A percentile compares a stretch with the other conserved stretches of the same genome.
Evolutionary conservation across 2,113 vertebrate genomes (phyloP).

Genomic region (Hypocryptadius cinnamomeus): DNA sequence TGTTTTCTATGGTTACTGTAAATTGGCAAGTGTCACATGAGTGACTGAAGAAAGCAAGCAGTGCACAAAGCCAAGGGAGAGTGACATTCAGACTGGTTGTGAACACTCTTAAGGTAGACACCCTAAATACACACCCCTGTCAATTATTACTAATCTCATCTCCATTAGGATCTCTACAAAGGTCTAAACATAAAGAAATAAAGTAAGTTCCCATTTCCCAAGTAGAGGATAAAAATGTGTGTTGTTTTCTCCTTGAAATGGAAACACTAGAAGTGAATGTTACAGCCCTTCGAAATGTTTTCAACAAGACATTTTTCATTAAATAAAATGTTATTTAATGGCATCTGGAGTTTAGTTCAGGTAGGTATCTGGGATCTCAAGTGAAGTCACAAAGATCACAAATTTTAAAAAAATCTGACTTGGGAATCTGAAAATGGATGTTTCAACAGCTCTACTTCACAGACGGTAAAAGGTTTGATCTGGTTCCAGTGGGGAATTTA

Average conservation of each 20-base stretch:
- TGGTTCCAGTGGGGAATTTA: neutral
- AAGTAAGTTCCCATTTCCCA: neutral
- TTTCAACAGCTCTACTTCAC: neutral
- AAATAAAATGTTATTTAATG: neutral
- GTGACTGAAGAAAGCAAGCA: neutral
- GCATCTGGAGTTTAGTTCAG: neutral
- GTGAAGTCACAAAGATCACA: neutral
- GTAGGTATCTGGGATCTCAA: neutral
- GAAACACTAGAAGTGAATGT: neutral
- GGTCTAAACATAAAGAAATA: neutral
- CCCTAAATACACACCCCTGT: neutral
- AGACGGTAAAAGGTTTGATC: neutral
- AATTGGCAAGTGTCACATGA: neutral
- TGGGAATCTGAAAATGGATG: neutral
- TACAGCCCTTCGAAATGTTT: neutral
- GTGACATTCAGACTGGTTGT: neutral
- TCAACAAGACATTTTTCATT: neutral
- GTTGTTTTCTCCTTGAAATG: neutral
- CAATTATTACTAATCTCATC: neutral
- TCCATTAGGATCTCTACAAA: neutral
- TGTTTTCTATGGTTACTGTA: neutral
- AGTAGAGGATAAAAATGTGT: neutral
- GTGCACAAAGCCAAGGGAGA: neutral
- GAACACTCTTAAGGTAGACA: neutral
- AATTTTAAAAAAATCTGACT: neutral